phyloP scores from a whole-genome alignment of 2,113 vertebrate genomes.

The Gymnogyps californianus region DNA sequence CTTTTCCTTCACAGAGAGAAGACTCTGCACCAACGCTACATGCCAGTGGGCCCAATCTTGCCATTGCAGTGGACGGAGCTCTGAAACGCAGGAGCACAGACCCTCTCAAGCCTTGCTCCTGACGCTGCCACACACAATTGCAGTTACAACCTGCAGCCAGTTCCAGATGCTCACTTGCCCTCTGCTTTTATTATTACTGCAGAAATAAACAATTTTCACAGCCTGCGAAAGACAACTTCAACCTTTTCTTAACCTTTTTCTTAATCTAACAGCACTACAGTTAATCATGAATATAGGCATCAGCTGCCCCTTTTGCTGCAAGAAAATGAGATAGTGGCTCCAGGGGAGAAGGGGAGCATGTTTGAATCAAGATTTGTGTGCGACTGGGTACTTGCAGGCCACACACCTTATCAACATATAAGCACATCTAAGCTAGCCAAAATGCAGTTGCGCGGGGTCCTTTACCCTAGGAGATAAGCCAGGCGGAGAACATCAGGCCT shows the following conservation, averaged over 20 bases:
- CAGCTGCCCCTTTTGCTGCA: background rate
- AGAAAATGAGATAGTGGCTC: background rate
- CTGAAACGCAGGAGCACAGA: background rate
- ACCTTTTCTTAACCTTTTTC: background rate
- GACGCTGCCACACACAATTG: rapidly evolving
- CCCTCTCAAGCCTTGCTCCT: background rate
- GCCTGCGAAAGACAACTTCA: background rate
- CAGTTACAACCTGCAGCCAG: background rate
- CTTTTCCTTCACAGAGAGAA: background rate
- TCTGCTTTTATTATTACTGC: background rate
- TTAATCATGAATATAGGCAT: background rate
- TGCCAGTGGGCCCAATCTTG: rapidly evolving
- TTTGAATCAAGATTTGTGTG: background rate
- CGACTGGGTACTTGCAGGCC: rapidly evolving
- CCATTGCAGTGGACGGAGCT: rapidly evolving
- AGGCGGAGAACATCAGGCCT: background rate
- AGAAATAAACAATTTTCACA: background rate
- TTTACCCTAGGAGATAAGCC: background rate
- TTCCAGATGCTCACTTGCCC: background rate
- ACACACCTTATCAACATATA: background rate
- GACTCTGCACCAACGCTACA: background rate
- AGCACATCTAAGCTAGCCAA: background rate
- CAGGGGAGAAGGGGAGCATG: background rate
- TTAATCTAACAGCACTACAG: background rate
- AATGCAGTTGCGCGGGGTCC: rapidly evolving